phyloP scores from a whole-genome alignment of 2,888 invertebrate genomes.

The Cataglyphis livida region DNA sequence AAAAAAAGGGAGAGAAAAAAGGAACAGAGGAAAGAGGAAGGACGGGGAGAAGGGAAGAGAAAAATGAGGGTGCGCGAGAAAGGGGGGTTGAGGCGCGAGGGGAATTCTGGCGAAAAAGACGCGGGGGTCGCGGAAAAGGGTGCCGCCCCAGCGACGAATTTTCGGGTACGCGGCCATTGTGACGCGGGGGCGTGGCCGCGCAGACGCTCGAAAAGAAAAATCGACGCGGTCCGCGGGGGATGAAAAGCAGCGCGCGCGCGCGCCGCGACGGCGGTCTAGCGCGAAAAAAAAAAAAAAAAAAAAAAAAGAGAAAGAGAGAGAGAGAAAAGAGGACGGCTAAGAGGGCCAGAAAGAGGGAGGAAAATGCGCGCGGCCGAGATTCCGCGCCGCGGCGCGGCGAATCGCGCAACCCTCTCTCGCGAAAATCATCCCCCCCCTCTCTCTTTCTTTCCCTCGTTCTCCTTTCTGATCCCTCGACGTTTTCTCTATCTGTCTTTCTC shows the following conservation, averaged over 20 bases:
- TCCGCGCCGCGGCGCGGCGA: conserved; percentile 64
- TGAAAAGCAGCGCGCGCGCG: conserved; percentile 74
- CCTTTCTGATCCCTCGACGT: conserved; percentile 40
- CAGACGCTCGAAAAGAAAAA: conserved; percentile 84
- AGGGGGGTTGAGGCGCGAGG: conserved; percentile 46
- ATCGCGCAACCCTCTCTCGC: conserved; percentile 70
- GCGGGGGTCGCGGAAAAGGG: conserved; percentile 77
- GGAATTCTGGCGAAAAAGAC: conserved; percentile 71
- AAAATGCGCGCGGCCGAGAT: conserved; percentile 73
- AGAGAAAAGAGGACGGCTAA: conserved; percentile 64
- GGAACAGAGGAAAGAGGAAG: conserved; percentile 36
- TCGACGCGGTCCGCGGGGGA: conserved; percentile 72
- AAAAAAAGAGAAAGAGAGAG: background rate
- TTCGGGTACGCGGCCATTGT: conserved; percentile 83
- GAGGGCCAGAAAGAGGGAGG: conserved; percentile 71
- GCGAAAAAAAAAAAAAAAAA: conserved; percentile 59
- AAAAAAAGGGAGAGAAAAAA: conserved; percentile 40
- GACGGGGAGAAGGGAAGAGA: conserved; percentile 11
- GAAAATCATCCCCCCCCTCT: conserved; percentile 61
- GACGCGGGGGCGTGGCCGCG: conserved; percentile 84
- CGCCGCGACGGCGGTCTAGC: conserved; percentile 60
- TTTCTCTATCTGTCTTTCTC: conserved; percentile 29
- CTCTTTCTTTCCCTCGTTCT: conserved; percentile 37
- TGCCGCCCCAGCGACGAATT: conserved; percentile 80
- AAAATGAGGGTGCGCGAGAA: conserved; percentile 24